Evolutionary conservation across 1,140 invertebrate genomes (phyloP).

Genomic region (Drosophila grimshawi): DNA sequence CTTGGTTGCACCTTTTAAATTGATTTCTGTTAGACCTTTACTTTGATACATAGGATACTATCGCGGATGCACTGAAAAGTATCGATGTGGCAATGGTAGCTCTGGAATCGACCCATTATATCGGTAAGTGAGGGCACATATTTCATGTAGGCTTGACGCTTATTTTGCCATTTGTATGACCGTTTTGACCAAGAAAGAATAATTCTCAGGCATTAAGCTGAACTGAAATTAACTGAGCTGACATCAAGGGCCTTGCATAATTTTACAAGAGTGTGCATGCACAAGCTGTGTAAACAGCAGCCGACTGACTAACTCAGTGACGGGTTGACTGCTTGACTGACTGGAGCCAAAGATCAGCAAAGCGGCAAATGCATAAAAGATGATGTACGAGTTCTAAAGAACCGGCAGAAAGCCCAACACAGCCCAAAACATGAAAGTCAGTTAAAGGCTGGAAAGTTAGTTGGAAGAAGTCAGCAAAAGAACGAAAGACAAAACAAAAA

Average conservation of each 20-base stretch:
- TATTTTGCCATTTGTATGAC: too few species aligned
- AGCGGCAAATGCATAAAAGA: constrained; percentile 50
- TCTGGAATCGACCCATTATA: too few species aligned
- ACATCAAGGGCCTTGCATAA: constrained; percentile 37
- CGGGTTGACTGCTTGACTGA: constrained; percentile 2
- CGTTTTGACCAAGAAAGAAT: constrained; percentile 9
- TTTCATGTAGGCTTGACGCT: too few species aligned
- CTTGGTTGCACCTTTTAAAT: neutral
- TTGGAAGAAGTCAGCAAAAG: constrained; percentile 3
- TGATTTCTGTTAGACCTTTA: too few species aligned
- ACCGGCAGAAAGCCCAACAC: constrained; percentile 28
- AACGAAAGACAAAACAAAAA: neutral
- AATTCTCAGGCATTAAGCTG: neutral
- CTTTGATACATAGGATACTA: neutral
- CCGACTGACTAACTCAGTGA: constrained; percentile 4
- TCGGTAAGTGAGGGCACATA: too few species aligned
- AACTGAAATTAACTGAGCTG: neutral
- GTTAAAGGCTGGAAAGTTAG: constrained; percentile 32
- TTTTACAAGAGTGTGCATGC: constrained; percentile 14
- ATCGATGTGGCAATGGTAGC: too few species aligned
- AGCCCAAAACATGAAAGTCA: constrained; percentile 33
- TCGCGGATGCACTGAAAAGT: too few species aligned
- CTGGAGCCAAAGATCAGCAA: constrained; percentile 43
- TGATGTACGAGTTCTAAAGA: constrained; percentile 52
- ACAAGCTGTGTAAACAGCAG: constrained; percentile 22